Conservation (phyloP, 2,888 invertebrate species). For the Hyles lineata region DNA sequence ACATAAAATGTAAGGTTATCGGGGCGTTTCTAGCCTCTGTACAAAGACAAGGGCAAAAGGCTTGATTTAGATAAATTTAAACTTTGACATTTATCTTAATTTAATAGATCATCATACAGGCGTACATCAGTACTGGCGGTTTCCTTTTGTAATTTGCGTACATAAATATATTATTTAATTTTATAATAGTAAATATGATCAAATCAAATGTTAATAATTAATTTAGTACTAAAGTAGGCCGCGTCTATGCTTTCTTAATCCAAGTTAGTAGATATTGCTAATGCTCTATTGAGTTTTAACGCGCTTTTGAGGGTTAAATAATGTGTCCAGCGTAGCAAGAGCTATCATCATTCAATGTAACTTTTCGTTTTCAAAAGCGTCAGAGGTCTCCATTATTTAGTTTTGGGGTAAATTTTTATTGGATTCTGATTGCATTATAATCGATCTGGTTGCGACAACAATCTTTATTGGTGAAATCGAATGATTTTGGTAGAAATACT, state of each 20-base stretch:
- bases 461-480: conserved; percentile 52
- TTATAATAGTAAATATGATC: too few species aligned
- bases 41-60: too few species aligned
- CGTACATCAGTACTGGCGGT: too few species aligned
- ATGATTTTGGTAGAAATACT: conserved; percentile 35
- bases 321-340: conserved; percentile 62
- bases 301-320: conserved; percentile 77
- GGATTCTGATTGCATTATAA: conserved; percentile 77
- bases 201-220: background rate
- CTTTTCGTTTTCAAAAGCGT: conserved; percentile 22
- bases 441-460: conserved; percentile 70
- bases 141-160: too few species aligned
- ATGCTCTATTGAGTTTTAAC: conserved; percentile 77
- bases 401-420: conserved; percentile 68
- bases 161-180: too few species aligned
- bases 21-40: too few species aligned
- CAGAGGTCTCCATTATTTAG: conserved; percentile 50
- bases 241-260: conserved; percentile 3
- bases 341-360: conserved; percentile 34
- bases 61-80: too few species aligned
- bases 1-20: too few species aligned
- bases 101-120: too few species aligned
- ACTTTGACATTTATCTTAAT: too few species aligned
- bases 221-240: background rate
- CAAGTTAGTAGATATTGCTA: conserved; percentile 55